A percentile compares a stretch with the other conserved stretches of the same genome.
phyloP scores from a whole-genome alignment of 2,113 vertebrate genomes.

The Crotalus horridus region DNA sequence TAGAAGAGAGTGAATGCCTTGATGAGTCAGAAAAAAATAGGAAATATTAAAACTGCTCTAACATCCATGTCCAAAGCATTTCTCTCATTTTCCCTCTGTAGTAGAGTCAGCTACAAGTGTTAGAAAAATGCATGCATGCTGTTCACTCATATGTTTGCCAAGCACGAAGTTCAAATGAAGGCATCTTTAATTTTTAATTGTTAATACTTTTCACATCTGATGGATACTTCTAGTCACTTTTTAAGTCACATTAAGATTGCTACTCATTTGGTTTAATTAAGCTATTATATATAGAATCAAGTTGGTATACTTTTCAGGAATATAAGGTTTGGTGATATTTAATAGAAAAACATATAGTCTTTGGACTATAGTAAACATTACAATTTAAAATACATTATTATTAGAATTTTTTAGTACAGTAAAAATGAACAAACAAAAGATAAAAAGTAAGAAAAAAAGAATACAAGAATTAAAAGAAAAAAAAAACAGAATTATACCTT shows the following conservation, averaged over 20 bases:
- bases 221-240: neutral
- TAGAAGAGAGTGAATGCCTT: too few relatives aligned
- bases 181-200: neutral
- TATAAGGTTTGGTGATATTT: neutral
- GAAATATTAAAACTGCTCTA: neutral
- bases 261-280: neutral
- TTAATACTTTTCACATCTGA: neutral
- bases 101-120: neutral
- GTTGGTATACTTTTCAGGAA: neutral
- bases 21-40: neutral
- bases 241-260: neutral
- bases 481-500: neutral
- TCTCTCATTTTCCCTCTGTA: neutral
- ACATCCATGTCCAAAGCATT: neutral
- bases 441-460: neutral
- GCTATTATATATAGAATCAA: too few relatives aligned
- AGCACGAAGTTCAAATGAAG: neutral
- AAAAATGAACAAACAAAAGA: neutral
- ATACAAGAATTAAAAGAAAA: neutral
- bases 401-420: neutral
- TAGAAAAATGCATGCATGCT: neutral
- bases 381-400: neutral
- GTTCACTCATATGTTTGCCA: neutral
- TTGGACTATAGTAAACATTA: neutral
- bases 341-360: too few relatives aligned